Conservation (phyloP, 2,797 vertebrate species). For the Eupleurogrammus muticus region DNA sequence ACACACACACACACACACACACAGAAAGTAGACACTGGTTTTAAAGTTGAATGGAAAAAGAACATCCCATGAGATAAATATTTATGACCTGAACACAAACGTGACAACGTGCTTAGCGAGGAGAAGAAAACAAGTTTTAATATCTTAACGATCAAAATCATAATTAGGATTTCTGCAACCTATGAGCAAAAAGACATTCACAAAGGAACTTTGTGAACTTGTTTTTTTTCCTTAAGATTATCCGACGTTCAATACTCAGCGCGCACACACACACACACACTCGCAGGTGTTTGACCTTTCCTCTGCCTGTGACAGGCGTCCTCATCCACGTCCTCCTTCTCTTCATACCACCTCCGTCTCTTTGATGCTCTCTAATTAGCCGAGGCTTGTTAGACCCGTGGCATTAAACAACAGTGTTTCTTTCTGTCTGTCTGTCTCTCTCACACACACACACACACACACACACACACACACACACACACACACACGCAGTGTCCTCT, state of each 20-base stretch:
- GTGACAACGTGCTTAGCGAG: background rate
- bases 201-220: background rate
- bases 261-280: slow-evolving; percentile 35
- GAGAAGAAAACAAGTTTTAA: too few relatives aligned
- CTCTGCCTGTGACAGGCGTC: slow-evolving; percentile 61
- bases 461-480: slow-evolving; percentile 31
- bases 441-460: slow-evolving; percentile 20
- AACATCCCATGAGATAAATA: slow-evolving; percentile 21
- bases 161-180: too few relatives aligned
- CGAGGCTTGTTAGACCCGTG: slow-evolving; percentile 73
- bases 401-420: slow-evolving; percentile 75
- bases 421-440: slow-evolving; percentile 7
- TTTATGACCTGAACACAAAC: slow-evolving; percentile 13
- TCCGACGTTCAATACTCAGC: slow-evolving; percentile 27
- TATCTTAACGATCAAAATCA: too few relatives aligned
- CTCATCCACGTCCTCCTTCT: slow-evolving; percentile 50
- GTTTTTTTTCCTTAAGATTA: background rate
- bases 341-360: slow-evolving; percentile 50
- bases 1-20: slow-evolving; percentile 17
- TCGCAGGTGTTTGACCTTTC: slow-evolving; percentile 77
- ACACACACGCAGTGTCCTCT: slow-evolving; percentile 30
- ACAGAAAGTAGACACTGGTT: slow-evolving; percentile 22
- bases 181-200: background rate
- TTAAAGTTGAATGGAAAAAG: slow-evolving; percentile 18
- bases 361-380: slow-evolving; percentile 82